phyloP scores from a whole-genome alignment of 2,113 vertebrate genomes.

The Rattus rattus region DNA sequence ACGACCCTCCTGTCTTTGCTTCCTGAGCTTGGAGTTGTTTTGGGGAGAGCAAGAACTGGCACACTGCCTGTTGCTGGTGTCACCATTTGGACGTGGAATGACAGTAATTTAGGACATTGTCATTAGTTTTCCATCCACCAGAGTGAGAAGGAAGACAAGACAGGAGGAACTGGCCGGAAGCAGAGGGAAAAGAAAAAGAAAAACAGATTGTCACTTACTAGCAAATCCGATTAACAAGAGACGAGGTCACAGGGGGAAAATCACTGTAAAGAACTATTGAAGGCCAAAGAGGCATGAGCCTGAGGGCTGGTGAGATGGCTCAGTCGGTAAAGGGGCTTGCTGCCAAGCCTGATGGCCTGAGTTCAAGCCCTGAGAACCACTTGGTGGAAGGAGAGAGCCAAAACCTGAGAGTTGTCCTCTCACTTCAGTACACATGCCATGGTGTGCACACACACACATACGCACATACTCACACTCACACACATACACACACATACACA shows the following conservation, averaged over 20 bases:
- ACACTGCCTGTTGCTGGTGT: rapidly evolving
- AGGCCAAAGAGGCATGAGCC: rapidly evolving
- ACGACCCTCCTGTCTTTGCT: not conserved
- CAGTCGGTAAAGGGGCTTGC: not conserved
- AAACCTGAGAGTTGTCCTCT: not conserved
- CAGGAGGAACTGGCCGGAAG: not conserved
- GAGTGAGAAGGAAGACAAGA: not conserved
- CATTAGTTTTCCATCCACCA: not conserved
- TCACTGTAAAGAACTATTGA: not conserved
- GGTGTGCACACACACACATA: not conserved
- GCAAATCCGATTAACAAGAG: not conserved
- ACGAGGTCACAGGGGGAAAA: not conserved
- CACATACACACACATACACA: not conserved
- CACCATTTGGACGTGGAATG: not conserved
- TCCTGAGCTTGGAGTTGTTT: not conserved
- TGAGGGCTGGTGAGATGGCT: not conserved
- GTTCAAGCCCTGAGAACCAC: not conserved
- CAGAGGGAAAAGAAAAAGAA: not conserved
- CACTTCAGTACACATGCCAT: not conserved
- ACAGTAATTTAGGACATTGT: not conserved
- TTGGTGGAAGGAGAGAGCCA: not conserved
- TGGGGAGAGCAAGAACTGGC: not conserved
- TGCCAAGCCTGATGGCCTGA: not conserved
- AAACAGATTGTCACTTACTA: not conserved
- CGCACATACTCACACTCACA: not conserved